phyloP scores from a whole-genome alignment of 2,113 vertebrate species.

The Halichoerus grypus region DNA sequence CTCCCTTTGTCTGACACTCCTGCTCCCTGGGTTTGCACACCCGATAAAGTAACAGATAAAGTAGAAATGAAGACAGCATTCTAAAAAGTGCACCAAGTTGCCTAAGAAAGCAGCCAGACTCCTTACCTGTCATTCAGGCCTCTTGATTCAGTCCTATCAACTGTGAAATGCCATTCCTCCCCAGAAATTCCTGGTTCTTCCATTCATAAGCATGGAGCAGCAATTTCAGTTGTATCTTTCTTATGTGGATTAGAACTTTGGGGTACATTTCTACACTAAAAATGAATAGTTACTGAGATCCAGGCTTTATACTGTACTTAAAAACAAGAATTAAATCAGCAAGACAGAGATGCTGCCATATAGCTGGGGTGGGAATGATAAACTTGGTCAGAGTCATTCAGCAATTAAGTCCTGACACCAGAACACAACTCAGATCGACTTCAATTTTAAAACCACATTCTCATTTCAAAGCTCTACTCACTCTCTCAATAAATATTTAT shows the following conservation, averaged over 20 bases:
- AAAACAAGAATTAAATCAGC: not conserved
- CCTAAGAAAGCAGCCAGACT: not conserved
- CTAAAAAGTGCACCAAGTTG: not conserved
- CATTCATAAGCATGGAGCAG: not conserved
- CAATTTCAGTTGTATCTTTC: not conserved
- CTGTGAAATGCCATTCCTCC: not conserved
- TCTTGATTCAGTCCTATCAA: not conserved
- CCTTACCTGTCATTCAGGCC: not conserved
- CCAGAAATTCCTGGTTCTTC: not conserved
- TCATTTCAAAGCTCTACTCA: not conserved
- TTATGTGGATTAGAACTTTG: not conserved
- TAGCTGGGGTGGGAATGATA: not conserved
- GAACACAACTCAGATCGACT: not conserved
- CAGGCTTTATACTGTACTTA: not conserved
- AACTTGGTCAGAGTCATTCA: not conserved
- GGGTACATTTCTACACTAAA: not conserved
- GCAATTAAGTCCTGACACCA: not conserved
- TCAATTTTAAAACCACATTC: not conserved
- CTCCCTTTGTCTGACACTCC: not conserved
- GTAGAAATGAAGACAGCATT: not conserved
- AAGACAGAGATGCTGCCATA: not conserved
- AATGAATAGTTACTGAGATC: not conserved
- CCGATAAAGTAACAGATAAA: not conserved
- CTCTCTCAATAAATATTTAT: constrained; percentile 6
- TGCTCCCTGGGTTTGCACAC: not conserved